Evolutionary conservation across 2,797 vertebrate species (phyloP), one percentile per base, ranked within the genome.

Genomic region (Alca torda): DNA sequence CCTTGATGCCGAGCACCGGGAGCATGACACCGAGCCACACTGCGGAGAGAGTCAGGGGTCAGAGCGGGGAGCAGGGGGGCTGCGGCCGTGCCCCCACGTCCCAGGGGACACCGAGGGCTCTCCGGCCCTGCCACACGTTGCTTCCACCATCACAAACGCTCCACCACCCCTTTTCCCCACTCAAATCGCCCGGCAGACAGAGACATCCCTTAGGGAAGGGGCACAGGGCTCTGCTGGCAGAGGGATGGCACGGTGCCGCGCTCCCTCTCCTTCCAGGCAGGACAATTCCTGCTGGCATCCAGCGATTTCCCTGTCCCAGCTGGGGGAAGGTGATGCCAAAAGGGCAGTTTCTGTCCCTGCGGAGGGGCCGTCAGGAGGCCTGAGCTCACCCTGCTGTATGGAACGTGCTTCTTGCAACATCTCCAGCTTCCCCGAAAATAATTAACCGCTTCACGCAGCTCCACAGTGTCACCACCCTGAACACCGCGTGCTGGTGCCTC

Each of bases 1-100:
- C 93, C 95, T 99, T 99, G 85, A 99, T 98, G 54, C 99, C 99
- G 37, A 99, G 98, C 89, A 99, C 99, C 2, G 99, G 99, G 57
- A 99, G 98, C 99, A 99, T 99, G 96, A 99, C 97, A 0, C 99
- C 98, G 31, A 99, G 98, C 99, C 99, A 99, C 94, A 99, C 99
- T 99, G 93, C 8, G 4, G 68, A 80, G 95, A 97, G n/a, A 85
- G 63, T 35, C 63, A 2, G 43, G 1, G 1, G 57, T 84, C 61
- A 63, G 83, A 31, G 5, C 2, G 4, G 19, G 53, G 56, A 4
- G 16, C 51, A 5, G 17, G 24, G 11, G n/a, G 46, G 51, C 6
- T 51, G 53, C 53, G 2, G 31, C 30, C 1, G 2, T 12, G 54
- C 10, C 68, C 39, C 41, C 33, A 5, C 1, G 8, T 48, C 23